Conservation (phyloP, 2,797 vertebrate genomes). For the Centropyge bicolor region DNA sequence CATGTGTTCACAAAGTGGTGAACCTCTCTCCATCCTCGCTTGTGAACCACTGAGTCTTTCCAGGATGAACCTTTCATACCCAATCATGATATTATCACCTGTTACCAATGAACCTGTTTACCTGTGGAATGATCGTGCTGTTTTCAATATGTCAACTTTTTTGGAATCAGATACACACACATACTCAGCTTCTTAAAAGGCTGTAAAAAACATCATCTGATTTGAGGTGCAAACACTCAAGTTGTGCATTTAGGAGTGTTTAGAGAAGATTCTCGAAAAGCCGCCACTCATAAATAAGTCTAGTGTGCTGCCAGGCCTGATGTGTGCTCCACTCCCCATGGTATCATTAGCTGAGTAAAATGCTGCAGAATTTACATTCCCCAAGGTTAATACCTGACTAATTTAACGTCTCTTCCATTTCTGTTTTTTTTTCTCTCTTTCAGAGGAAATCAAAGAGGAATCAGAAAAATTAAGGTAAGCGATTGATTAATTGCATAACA, state of each 20-base stretch:
- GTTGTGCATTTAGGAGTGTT: constrained; percentile 15
- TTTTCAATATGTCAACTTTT: no score
- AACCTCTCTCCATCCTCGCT: no score
- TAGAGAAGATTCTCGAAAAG: constrained; percentile 1
- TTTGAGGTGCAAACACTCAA: constrained; percentile 4
- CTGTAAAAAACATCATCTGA: constrained; percentile 14
- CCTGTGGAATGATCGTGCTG: no score
- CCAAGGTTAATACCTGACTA: constrained; percentile 21
- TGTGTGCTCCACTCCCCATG: constrained; percentile 32
- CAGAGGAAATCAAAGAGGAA: constrained; percentile 86
- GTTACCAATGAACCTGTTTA: no score
- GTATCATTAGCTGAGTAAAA: constrained; percentile 60
- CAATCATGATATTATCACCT: no score
- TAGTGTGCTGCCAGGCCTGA: constrained; percentile 9
- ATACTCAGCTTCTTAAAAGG: constrained; percentile 3
- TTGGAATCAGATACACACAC: no score
- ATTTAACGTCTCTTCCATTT: constrained; percentile 42
- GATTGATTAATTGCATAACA: constrained; percentile 25
- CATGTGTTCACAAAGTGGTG: no score
- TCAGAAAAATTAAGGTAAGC: constrained; percentile 85
- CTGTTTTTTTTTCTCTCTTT: constrained; percentile 64
- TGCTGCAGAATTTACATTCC: constrained; percentile 32
- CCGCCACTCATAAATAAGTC: constrained; percentile 20
- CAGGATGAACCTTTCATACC: no score
- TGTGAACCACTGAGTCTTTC: no score